These are phyloP conservation scores for Teleogryllus oceanicus DNA, from an alignment of 2,888 invertebrate species.

Conservation along the genomic window DNA sequence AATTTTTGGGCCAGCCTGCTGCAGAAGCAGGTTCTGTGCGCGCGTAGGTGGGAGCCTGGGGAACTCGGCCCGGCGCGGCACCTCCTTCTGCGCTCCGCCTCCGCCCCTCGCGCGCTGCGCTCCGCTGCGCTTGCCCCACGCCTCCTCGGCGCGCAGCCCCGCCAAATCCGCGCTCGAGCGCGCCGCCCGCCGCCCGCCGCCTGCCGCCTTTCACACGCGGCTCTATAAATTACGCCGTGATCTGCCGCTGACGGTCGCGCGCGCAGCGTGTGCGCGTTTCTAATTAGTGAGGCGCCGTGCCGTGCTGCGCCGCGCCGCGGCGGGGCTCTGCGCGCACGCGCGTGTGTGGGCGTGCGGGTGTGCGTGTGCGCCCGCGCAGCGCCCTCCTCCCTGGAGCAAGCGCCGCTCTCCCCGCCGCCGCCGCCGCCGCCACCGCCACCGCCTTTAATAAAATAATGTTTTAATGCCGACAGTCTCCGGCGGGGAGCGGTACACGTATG, in stretches of 20 bases:
- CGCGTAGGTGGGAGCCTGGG: too few species aligned
- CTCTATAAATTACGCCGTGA: slow-evolving; percentile 9
- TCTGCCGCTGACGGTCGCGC: slow-evolving; percentile 7
- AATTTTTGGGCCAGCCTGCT: too few species aligned
- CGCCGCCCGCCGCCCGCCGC: background rate
- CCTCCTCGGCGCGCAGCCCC: background rate
- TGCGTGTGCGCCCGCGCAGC: too few species aligned
- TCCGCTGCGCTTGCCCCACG: background rate
- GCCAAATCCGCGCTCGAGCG: slow-evolving; percentile 18
- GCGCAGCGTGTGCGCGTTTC: background rate
- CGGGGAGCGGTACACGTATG: background rate
- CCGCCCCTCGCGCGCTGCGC: background rate
- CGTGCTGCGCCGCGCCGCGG: background rate
- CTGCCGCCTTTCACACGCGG: background rate
- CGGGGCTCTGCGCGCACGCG: background rate
- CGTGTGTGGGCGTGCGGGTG: too few species aligned
- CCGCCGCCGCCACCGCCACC: background rate
- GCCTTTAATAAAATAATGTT: slow-evolving; percentile 9
- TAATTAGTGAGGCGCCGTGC: background rate
- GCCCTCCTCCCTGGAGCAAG: too few species aligned
- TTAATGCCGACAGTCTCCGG: background rate
- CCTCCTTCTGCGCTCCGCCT: too few species aligned
- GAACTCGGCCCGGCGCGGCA: too few species aligned
- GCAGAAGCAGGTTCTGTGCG: too few species aligned
- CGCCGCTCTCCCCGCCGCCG: too few species aligned